Conservation (phyloP, 2,888 invertebrate species). For the Drosophila recens region DNA sequence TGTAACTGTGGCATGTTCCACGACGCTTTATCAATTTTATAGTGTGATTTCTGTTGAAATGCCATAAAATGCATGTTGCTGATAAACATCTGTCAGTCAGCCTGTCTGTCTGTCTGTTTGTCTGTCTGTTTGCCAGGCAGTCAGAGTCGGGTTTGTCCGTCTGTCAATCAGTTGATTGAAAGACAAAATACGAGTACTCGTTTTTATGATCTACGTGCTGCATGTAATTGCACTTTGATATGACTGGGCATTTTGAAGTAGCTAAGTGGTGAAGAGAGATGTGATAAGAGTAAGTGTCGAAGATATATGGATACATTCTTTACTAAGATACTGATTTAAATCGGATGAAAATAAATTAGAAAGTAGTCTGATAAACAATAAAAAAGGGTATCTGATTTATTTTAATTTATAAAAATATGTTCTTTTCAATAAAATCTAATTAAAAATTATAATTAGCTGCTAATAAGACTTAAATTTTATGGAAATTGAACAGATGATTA, state of each 20-base stretch:
- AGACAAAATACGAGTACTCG: constrained; percentile 23
- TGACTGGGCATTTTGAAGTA: constrained; percentile 47
- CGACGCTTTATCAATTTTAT: constrained; percentile 70
- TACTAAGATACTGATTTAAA: too few species aligned
- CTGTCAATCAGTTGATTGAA: constrained; percentile 50
- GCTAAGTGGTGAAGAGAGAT: constrained; percentile 3
- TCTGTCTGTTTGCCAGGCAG: constrained; percentile 18
- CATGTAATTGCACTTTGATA: constrained; percentile 63
- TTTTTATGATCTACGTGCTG: constrained; percentile 69
- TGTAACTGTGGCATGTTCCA: constrained; percentile 38
- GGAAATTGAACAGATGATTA: too few species aligned
- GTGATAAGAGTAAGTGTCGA: constrained; percentile 24
- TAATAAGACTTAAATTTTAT: too few species aligned
- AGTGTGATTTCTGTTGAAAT: constrained; percentile 71
- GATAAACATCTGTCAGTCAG: constrained; percentile 68
- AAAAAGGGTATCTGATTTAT: not conserved
- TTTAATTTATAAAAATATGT: not conserved
- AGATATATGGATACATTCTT: not conserved
- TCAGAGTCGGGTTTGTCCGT: constrained; percentile 26
- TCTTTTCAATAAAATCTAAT: not conserved
- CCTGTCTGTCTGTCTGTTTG: constrained; percentile 11
- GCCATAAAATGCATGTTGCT: constrained; percentile 66
- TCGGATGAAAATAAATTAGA: too few species aligned
- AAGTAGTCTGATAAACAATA: not conserved
- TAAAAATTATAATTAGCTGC: not conserved